These are phyloP conservation scores for Speoplatyrhinus poulsoni DNA, from an alignment of 2,113 vertebrate genomes.

Conservation along the genomic window DNA sequence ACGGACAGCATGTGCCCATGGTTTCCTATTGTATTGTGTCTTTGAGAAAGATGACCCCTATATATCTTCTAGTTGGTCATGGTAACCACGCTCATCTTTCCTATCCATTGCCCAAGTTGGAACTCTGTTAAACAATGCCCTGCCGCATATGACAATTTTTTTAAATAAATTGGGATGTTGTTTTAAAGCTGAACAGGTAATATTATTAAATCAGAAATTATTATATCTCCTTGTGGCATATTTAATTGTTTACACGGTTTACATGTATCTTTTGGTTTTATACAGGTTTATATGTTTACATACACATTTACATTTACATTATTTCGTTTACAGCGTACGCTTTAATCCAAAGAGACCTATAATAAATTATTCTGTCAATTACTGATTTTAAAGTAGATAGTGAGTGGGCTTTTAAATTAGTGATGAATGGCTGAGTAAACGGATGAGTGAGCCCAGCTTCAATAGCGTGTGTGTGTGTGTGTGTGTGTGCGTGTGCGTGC, in stretches of 20 bases:
- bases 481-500: neutral
- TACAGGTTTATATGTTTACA: too few relatives aligned
- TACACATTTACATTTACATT: too few relatives aligned
- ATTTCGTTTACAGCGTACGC: too few relatives aligned
- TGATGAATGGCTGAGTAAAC: neutral
- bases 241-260: too few relatives aligned
- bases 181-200: too few relatives aligned
- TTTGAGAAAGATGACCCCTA: conserved; percentile 57
- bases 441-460: neutral
- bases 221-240: too few relatives aligned
- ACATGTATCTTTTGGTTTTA: too few relatives aligned
- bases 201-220: too few relatives aligned
- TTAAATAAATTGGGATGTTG: too few relatives aligned
- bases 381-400: neutral
- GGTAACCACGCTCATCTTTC: conserved; percentile 51
- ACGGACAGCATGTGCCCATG: conserved; percentile 52
- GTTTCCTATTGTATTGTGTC: conserved; percentile 53
- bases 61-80: conserved; percentile 44
- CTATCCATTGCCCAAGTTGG: conserved; percentile 28
- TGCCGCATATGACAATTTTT: conserved; percentile 20
- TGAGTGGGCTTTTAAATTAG: neutral
- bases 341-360: neutral
- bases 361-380: neutral
- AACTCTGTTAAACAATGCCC: conserved; percentile 29
- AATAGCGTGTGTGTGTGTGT: conserved; percentile 19